phyloP scores from a whole-genome alignment of 2,888 invertebrate species.

The Keiferia lycopersicella region DNA sequence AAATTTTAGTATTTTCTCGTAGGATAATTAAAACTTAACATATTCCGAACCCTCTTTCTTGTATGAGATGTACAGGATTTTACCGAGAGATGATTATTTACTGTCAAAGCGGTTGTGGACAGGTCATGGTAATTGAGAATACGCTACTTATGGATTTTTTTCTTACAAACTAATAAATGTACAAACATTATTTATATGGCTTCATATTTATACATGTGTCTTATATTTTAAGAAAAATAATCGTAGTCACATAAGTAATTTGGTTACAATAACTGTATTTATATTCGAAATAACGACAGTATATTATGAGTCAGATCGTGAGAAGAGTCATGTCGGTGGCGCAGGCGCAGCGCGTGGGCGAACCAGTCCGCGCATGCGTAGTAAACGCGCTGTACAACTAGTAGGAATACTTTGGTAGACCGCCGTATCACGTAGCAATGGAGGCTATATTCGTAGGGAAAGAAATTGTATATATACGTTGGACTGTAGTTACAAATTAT shows the following conservation, averaged over 20 bases:
- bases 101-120: too few species aligned
- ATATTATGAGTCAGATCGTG: slow-evolving; percentile 65
- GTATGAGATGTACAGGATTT: too few species aligned
- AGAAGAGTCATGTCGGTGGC: slow-evolving; percentile 49
- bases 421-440: neutral
- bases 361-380: slow-evolving; percentile 54
- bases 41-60: too few species aligned
- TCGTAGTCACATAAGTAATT: slow-evolving; percentile 13
- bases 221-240: too few species aligned
- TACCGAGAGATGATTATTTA: too few species aligned
- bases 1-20: too few species aligned
- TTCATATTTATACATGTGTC: too few species aligned
- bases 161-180: too few species aligned
- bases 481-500: slow-evolving; percentile 62
- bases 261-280: slow-evolving; percentile 10
- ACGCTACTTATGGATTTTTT: too few species aligned
- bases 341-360: slow-evolving; percentile 59
- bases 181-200: too few species aligned
- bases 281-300: slow-evolving; percentile 49
- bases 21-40: too few species aligned
- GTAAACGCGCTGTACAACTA: neutral
- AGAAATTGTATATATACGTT: neutral
- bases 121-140: too few species aligned
- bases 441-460: neutral
- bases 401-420: neutral